Evolutionary conservation across 1,140 invertebrate genomes (phyloP).

Genomic region (Trichonephila inaurata): DNA sequence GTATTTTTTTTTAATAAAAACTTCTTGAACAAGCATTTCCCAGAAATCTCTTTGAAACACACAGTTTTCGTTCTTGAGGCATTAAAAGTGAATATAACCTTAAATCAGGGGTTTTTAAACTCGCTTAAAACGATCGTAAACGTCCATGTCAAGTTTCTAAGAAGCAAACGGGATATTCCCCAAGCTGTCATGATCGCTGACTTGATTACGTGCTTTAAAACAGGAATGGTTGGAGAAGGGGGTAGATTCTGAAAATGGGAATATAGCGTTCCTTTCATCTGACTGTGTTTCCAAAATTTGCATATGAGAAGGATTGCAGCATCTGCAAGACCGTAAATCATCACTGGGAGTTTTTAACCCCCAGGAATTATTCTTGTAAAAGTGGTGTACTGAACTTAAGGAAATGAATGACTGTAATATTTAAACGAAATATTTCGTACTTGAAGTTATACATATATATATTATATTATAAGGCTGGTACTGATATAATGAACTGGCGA

Average conservation of each 20-base stretch:
- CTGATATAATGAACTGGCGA: too few species aligned
- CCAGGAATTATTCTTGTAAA: not conserved
- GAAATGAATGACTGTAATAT: too few species aligned
- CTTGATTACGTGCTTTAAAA: constrained; percentile 49
- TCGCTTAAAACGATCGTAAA: constrained; percentile 41
- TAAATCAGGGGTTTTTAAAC: constrained; percentile 31
- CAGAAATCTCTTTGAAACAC: not conserved
- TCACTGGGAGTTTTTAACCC: constrained; percentile 10
- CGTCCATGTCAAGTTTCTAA: not conserved
- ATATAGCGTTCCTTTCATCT: constrained; percentile 41
- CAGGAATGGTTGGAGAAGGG: constrained; percentile 21
- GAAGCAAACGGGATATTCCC: not conserved
- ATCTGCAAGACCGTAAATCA: constrained; percentile 4
- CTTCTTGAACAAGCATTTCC: not conserved
- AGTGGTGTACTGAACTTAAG: not conserved
- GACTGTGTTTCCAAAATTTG: not conserved
- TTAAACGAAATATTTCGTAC: too few species aligned
- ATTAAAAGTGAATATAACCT: constrained; percentile 45
- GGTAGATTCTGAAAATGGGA: not conserved
- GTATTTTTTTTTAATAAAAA: not conserved
- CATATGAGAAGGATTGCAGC: constrained; percentile 31
- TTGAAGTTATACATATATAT: too few species aligned
- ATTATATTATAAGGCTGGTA: too few species aligned
- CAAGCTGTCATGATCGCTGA: constrained; percentile 21
- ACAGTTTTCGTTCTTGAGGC: not conserved